A percentile compares a stretch with the other conserved stretches of the same genome.
Conservation (phyloP, 2,113 vertebrate genomes). For the Zosterops borbonicus region DNA sequence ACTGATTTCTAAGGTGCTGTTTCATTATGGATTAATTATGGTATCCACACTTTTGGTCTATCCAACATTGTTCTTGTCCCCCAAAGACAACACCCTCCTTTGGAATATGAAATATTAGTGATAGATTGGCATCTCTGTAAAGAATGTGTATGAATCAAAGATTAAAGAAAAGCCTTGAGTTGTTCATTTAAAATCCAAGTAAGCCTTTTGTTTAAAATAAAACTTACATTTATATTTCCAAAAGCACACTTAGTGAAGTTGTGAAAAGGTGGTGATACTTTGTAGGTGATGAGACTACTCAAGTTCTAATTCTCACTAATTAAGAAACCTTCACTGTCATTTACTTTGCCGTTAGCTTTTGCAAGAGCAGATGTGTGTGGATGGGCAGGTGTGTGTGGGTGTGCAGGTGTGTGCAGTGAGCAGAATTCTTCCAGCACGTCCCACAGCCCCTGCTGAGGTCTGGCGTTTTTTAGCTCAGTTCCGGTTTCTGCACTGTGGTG, state of each 20-base stretch:
- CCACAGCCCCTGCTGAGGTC: rapidly evolving
- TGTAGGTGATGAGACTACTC: neutral
- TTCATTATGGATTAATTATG: neutral
- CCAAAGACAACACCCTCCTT: neutral
- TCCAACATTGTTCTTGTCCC: neutral
- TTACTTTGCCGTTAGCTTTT: neutral
- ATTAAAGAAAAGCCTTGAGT: neutral
- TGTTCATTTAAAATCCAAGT: neutral
- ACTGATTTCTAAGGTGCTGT: neutral
- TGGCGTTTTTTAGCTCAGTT: neutral
- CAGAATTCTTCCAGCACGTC: neutral
- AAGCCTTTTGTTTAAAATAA: neutral
- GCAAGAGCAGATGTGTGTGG: neutral
- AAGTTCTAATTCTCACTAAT: neutral
- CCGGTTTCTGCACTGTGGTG: rapidly evolving
- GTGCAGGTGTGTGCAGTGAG: neutral
- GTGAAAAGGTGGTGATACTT: neutral
- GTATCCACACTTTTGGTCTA: neutral
- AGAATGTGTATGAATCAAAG: neutral
- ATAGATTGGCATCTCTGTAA: neutral
- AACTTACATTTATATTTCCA: neutral
- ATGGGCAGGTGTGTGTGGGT: neutral
- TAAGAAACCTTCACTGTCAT: neutral
- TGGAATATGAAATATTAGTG: neutral
- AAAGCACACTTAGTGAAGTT: neutral